Evolutionary conservation across 1,140 invertebrate genomes (phyloP).

Genomic region (Cydia amplana): DNA sequence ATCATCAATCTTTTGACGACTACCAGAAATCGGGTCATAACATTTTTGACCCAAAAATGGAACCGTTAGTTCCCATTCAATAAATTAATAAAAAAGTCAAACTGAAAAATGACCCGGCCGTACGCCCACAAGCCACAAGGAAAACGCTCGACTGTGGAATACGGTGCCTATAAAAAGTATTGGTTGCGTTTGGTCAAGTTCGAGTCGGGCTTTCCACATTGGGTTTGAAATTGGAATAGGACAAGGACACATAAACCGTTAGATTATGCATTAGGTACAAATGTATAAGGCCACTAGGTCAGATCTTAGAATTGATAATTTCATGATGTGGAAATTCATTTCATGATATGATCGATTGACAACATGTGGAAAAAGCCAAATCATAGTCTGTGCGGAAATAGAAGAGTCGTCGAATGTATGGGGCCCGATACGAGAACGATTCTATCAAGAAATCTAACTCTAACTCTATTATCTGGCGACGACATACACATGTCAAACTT

Average conservation of each 20-base stretch:
- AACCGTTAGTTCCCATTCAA: conserved; percentile 25
- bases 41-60: conserved; percentile 20
- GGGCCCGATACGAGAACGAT: too few species aligned
- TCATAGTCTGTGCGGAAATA: too few species aligned
- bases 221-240: background rate
- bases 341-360: too few species aligned
- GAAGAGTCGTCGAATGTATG: too few species aligned
- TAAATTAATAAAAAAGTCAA: conserved; percentile 32
- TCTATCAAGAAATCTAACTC: too few species aligned
- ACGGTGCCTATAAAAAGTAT: conserved; percentile 44
- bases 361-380: too few species aligned
- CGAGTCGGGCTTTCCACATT: background rate
- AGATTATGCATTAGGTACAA: too few species aligned
- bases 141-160: background rate
- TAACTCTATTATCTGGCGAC: too few species aligned
- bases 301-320: too few species aligned
- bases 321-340: too few species aligned
- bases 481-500: background rate
- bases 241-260: background rate
- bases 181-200: conserved; percentile 32
- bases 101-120: conserved; percentile 11
- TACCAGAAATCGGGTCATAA: conserved; percentile 28
- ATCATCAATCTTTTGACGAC: conserved; percentile 19
- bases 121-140: conserved; percentile 4
- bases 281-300: too few species aligned